A percentile compares a stretch with the other conserved stretches of the same genome.
phyloP scores from a whole-genome alignment of 2,888 invertebrate species.

The Dioctria linearis region DNA sequence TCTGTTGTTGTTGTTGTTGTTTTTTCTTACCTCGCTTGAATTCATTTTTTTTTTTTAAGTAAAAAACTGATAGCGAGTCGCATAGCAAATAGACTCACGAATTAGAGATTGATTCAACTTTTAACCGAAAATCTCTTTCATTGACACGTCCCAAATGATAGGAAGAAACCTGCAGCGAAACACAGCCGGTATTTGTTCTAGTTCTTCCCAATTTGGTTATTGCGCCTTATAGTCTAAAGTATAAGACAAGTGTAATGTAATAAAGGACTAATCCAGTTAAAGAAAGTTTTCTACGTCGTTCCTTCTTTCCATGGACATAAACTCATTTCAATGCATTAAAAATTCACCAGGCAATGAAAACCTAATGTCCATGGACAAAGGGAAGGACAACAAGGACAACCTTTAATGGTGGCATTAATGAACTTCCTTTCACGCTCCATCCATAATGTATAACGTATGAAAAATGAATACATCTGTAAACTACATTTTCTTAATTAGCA shows the following conservation, averaged over 20 bases:
- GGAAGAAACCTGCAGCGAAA: no score
- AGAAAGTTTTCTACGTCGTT: constrained; percentile 15
- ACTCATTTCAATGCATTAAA: constrained; percentile 1
- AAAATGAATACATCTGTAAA: constrained; percentile 35
- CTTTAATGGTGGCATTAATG: constrained; percentile 18
- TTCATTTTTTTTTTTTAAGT: no score
- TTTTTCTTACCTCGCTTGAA: background rate
- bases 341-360: constrained; percentile 12
- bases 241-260: no score
- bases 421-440: constrained; percentile 30
- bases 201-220: no score
- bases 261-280: background rate
- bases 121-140: no score
- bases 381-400: background rate
- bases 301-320: background rate
- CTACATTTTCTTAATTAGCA: constrained; percentile 42
- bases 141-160: no score
- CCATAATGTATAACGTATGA: constrained; percentile 39
- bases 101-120: constrained; percentile 17
- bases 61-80: no score
- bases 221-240: no score
- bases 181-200: no score
- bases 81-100: background rate
- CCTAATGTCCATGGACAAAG: constrained; percentile 9
- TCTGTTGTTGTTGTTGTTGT: background rate